Conservation (phyloP, 2,113 vertebrate species). For the Tiliqua scincoides region DNA sequence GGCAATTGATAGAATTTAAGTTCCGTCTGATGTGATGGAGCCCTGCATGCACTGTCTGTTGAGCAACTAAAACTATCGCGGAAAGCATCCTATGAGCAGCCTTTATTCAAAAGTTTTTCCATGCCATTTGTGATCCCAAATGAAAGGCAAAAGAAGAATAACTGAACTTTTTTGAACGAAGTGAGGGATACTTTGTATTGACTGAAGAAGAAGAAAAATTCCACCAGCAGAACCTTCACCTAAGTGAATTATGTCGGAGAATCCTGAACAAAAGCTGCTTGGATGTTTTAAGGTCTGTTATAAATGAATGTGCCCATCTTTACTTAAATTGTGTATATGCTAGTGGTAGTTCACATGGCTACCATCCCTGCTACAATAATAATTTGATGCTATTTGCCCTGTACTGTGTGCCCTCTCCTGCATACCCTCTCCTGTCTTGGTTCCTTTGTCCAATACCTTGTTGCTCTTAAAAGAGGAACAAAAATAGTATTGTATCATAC, state of each 20-base stretch:
- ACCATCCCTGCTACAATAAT: neutral
- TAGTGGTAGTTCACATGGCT: neutral
- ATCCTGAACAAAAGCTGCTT: neutral
- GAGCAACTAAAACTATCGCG: neutral
- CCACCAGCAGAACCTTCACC: neutral
- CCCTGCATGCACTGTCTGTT: neutral
- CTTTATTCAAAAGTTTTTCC: neutral
- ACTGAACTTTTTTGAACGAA: neutral
- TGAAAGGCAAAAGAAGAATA: neutral
- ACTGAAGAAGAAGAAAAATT: neutral
- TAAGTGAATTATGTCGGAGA: neutral
- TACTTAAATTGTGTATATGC: neutral
- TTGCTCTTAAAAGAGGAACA: neutral
- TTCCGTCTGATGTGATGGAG: neutral
- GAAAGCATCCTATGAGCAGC: neutral
- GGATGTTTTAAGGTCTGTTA: neutral
- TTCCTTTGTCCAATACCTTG: neutral
- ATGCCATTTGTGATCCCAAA: slow-evolving; percentile 4
- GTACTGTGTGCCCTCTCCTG: neutral
- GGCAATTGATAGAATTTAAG: neutral
- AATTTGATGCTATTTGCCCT: neutral
- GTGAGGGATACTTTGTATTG: no score
- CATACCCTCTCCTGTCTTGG: neutral
- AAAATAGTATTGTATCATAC: neutral
- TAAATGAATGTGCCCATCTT: neutral